phyloP scores from a whole-genome alignment of 2,888 invertebrate genomes.

The Tigriopus californicus region DNA sequence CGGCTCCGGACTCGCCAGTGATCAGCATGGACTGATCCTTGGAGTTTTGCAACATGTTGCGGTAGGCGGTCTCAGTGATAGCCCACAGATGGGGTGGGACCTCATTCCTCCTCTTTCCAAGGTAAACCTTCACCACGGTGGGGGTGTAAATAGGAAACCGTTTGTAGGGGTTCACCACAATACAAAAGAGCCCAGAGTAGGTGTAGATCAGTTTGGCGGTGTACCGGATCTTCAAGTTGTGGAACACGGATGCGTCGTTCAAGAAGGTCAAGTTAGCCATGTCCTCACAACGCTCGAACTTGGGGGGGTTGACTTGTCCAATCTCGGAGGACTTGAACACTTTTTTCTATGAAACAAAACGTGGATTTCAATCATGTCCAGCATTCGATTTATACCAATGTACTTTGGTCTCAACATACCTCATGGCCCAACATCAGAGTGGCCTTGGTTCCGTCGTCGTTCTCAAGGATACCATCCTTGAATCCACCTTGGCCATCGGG shows the following conservation, averaged over 20 bases:
- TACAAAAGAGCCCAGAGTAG: slow-evolving; percentile 99
- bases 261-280: slow-evolving; percentile 90
- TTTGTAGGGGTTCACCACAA: slow-evolving; percentile 99
- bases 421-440: slow-evolving; percentile 12
- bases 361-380: too few species aligned
- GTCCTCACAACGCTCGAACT: slow-evolving; percentile 52
- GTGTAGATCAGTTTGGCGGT: slow-evolving; percentile 86
- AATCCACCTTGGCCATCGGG: slow-evolving; percentile 35
- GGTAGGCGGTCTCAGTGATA: slow-evolving; percentile 99
- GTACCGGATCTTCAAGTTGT: slow-evolving; percentile 88
- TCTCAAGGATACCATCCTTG: slow-evolving; percentile 25
- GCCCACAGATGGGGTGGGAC: slow-evolving; percentile 99
- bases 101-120: slow-evolving; percentile 98
- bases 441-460: slow-evolving; percentile 5
- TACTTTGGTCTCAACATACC: neutral
- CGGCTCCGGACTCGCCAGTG: slow-evolving; percentile 34
- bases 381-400: neutral
- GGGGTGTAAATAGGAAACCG: slow-evolving; percentile 96
- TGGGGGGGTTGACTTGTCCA: slow-evolving; percentile 73
- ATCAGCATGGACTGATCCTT: slow-evolving; percentile 99
- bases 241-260: slow-evolving; percentile 82
- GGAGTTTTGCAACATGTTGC: slow-evolving; percentile 91
- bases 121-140: slow-evolving; percentile 90
- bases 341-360: slow-evolving; percentile 42
- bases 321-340: slow-evolving; percentile 64